Conservation (phyloP, 2,888 invertebrate genomes). For the Ariolimax columbianus region DNA sequence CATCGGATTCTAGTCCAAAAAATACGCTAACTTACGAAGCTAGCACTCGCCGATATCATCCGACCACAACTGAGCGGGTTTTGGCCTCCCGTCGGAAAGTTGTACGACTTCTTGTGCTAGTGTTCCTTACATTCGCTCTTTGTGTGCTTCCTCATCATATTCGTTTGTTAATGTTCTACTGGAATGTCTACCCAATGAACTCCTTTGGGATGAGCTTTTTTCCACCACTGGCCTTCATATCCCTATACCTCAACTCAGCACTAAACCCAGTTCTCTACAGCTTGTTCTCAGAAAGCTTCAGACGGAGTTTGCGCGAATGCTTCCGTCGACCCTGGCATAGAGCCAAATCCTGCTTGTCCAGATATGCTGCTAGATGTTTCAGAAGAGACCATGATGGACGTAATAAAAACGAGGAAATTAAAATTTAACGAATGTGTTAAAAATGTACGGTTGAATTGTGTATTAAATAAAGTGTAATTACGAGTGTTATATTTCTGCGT, state of each 20-base stretch:
- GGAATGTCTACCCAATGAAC: slow-evolving; percentile 81
- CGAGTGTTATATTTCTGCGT: too few species aligned
- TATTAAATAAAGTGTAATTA: too few species aligned
- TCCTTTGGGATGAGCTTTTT: slow-evolving; percentile 73
- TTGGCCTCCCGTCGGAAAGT: slow-evolving; percentile 48
- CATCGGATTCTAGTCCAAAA: slow-evolving; percentile 11
- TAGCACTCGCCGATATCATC: background rate
- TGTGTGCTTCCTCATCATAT: slow-evolving; percentile 93
- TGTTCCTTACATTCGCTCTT: slow-evolving; percentile 91
- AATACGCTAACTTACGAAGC: background rate
- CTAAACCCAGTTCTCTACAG: slow-evolving; percentile 94
- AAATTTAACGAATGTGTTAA: background rate
- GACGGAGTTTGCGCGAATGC: slow-evolving; percentile 88
- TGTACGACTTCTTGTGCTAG: slow-evolving; percentile 91
- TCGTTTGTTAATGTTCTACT: slow-evolving; percentile 88
- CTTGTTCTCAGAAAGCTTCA: slow-evolving; percentile 89
- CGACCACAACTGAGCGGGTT: slow-evolving; percentile 41
- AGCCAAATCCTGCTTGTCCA: background rate
- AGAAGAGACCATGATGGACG: background rate
- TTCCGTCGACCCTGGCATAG: slow-evolving; percentile 30
- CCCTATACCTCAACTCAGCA: slow-evolving; percentile 93
- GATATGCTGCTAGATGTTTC: background rate
- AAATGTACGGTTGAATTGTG: too few species aligned
- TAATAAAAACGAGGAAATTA: background rate
- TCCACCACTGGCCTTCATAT: slow-evolving; percentile 90